phyloP scores from a whole-genome alignment of 64 coral and sea anemone genomes.

The Anthopleura sola region DNA sequence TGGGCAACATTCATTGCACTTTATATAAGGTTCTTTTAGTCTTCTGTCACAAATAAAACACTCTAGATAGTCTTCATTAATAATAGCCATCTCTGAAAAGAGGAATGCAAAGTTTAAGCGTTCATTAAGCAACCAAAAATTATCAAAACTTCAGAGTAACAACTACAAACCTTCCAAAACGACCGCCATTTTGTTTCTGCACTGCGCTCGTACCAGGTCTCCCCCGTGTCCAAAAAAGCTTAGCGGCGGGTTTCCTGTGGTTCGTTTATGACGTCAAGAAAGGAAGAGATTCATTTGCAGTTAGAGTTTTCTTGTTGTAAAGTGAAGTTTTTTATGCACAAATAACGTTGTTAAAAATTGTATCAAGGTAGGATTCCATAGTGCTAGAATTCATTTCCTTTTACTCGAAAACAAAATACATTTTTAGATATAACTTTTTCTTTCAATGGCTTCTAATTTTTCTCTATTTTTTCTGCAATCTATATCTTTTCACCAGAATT shows the following conservation, averaged over 20 bases:
- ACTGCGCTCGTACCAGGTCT: not conserved
- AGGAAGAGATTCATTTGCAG: not conserved
- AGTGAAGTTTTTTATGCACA: not conserved
- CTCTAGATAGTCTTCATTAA: conserved; percentile 19
- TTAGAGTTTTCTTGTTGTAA: not conserved
- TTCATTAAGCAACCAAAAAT: not conserved
- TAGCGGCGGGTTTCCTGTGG: not conserved
- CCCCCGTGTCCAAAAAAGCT: not conserved
- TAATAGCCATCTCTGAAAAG: not conserved
- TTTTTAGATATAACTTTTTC: not conserved
- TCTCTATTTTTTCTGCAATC: not conserved
- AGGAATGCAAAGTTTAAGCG: not conserved
- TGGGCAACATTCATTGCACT: conserved; percentile 20
- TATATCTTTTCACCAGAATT: not conserved
- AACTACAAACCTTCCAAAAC: not conserved
- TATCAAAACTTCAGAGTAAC: not conserved
- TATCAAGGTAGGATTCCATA: not conserved
- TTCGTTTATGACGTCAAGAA: not conserved
- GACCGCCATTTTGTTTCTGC: not conserved
- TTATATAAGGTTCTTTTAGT: conserved; percentile 46
- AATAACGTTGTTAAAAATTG: not conserved
- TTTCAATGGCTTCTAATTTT: not conserved
- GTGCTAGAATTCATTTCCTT: too few species aligned
- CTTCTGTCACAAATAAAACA: conserved; percentile 31
- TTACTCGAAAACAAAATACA: not conserved